Percentiles rank a stretch among this genome's conserved stretches.
These are phyloP conservation scores for Cyrtonyx montezumae DNA, from an alignment of 2,113 vertebrate genomes.

Conservation along the genomic window DNA sequence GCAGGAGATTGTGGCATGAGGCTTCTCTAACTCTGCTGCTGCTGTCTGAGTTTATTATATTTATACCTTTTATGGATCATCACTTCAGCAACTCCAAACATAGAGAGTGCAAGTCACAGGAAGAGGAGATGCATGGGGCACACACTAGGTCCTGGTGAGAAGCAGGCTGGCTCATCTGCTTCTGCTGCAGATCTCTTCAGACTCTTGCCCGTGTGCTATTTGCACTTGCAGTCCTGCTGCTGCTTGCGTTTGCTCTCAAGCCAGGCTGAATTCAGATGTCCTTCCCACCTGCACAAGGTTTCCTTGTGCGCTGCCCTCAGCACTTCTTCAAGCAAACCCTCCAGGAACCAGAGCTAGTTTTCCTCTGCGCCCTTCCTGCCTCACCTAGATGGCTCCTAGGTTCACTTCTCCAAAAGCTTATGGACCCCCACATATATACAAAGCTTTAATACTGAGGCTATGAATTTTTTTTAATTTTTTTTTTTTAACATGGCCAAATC, in stretches of 20 bases:
- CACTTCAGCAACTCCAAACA: background rate
- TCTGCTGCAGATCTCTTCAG: background rate
- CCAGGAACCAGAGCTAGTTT: background rate
- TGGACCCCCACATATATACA: background rate
- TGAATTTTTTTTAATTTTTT: background rate
- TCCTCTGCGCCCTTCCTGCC: background rate
- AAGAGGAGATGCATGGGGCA: background rate
- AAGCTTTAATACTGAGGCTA: background rate
- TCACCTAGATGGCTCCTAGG: background rate
- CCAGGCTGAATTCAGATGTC: background rate
- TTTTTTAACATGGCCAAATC: background rate
- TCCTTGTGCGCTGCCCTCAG: background rate
- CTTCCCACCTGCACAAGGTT: background rate
- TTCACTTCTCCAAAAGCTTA: background rate
- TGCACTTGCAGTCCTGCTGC: background rate
- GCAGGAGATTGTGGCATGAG: background rate
- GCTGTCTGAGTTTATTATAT: conserved; percentile 41
- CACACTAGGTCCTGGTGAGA: background rate
- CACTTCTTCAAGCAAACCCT: background rate
- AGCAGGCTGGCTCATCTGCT: background rate
- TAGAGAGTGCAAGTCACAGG: background rate
- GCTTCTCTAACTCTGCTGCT: conserved; percentile 12
- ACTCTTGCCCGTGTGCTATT: background rate
- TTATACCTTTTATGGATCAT: background rate
- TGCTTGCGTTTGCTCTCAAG: background rate